Percentiles rank a stretch among this genome's conserved stretches.
These are phyloP conservation scores for Drosophila guanche DNA, from an alignment of 1,140 invertebrate species.

Conservation along the genomic window DNA sequence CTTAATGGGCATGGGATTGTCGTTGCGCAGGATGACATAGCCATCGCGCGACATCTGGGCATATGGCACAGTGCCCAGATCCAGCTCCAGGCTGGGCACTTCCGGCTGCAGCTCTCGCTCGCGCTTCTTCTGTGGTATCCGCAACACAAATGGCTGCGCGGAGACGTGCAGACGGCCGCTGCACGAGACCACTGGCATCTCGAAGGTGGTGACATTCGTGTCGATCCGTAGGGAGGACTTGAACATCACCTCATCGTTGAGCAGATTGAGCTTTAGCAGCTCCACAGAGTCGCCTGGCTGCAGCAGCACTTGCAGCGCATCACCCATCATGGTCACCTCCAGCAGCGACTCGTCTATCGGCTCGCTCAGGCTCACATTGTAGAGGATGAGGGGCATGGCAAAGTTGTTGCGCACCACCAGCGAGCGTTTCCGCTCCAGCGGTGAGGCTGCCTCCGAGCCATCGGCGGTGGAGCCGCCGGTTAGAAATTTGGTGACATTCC, in stretches of 20 bases:
- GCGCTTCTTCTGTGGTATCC: constrained; percentile 3
- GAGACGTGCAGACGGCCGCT: constrained; percentile 65
- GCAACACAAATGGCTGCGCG: constrained; percentile 51
- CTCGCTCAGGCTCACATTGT: constrained; percentile 54
- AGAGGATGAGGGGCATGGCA: constrained; percentile 52
- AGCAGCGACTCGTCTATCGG: constrained; percentile 49
- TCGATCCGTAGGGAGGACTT: constrained; percentile 53
- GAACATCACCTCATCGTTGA: constrained; percentile 52
- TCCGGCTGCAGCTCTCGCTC: constrained; percentile 1
- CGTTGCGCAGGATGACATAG: constrained; percentile 69
- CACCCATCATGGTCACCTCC: constrained; percentile 72
- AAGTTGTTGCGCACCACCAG: constrained; percentile 68
- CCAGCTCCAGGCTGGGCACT: constrained; percentile 39
- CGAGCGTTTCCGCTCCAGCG: constrained; percentile 42
- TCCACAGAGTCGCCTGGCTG: constrained; percentile 64
- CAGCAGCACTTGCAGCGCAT: constrained; percentile 47
- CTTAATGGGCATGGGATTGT: constrained; percentile 75
- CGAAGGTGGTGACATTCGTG: constrained; percentile 69
- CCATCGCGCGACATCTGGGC: constrained; percentile 68
- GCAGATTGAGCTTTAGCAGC: constrained; percentile 54
- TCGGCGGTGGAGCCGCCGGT: constrained; percentile 23
- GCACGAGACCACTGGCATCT: constrained; percentile 65
- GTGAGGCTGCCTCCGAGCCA: constrained; percentile 9
- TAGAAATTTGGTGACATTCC: constrained; percentile 66
- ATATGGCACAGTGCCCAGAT: constrained; percentile 74